Evolutionary conservation across 2,888 invertebrate genomes (phyloP), one percentile per base, ranked within the genome.

Genomic region (Lucinisca nassula): DNA sequence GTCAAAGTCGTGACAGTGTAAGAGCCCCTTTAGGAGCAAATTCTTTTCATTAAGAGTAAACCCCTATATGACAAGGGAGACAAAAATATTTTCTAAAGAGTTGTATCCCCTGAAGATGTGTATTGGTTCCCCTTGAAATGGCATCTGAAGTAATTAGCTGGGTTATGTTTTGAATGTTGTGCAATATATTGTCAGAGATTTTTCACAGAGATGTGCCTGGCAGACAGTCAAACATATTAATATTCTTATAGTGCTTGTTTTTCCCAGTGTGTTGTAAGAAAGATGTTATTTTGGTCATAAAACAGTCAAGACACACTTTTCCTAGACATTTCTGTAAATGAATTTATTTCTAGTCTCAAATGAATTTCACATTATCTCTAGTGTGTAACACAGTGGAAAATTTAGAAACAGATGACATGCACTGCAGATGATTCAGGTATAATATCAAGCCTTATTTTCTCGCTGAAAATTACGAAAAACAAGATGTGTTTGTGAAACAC

Each of bases 251-350:
- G 4, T 67, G 17, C 61, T 61, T 58, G 3, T 27, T 27, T 58
- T 58, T 58, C 58, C 6, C 58, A 24, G 10, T 24, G n/a, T 4
- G 30, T 17, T 67, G 67, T 67, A 32, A 67, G 27, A 30, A 67
- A 67, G 67, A 32, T 67, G 67, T 67, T 67, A 67, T 67, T 67
- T 35, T 35, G 21, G 35, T 35, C 27, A 67, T 67, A 67, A 67
- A 67, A 67, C 67, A 67, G 30, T 30, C 27, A 35, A n/a, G 67
- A 17, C 30, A 30, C 67, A 67, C 30, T 35, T 45, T 67, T 67
- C 67, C 17, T 67, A 67, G 35, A 35, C 67, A 17, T 30, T 67
- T 45, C 21, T 67, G 35, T 67, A 67, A 27, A 24, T 6, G 4
- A 61, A 61, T 61, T 61, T n/a, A 61, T 61, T n/a, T 30, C 61